Conservation (phyloP, 1,140 invertebrate species). For the Leptinotarsa texana region DNA sequence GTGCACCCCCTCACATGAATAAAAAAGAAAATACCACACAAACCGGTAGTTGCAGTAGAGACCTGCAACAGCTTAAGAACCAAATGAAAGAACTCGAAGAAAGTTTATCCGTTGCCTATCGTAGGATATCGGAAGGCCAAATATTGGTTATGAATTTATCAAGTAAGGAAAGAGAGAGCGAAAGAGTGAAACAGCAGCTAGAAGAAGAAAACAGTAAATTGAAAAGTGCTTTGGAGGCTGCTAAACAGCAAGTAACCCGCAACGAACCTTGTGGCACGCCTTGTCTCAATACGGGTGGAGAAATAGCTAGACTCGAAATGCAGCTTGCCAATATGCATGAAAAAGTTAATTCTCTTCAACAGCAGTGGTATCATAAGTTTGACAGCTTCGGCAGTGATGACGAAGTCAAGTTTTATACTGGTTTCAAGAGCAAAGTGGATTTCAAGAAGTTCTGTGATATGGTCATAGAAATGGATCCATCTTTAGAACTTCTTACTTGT, state of each 20-base stretch:
- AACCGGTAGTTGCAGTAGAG: not conserved
- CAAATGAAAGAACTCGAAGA: not conserved
- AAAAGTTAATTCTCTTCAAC: not conserved
- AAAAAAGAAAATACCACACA: not conserved
- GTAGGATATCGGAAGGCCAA: not conserved
- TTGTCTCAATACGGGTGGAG: not conserved
- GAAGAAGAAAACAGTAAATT: not conserved
- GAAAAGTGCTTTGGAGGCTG: not conserved
- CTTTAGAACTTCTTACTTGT: not conserved
- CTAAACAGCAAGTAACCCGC: not conserved
- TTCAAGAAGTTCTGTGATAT: slow-evolving; percentile 5
- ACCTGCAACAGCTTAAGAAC: not conserved
- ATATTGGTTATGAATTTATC: not conserved
- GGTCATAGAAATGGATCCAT: not conserved
- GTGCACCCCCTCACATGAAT: not conserved
- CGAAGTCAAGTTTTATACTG: not conserved
- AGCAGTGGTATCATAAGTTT: not conserved
- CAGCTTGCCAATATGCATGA: not conserved
- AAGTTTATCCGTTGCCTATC: not conserved
- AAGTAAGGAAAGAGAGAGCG: not conserved
- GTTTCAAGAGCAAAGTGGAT: not conserved
- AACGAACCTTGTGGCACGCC: no score
- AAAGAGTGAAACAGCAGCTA: not conserved
- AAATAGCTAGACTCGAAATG: not conserved
- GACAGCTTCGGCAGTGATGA: not conserved